Base-by-base conservation (phyloP, 2,113 vertebrate genomes). In the Grallaria varia region DNA sequence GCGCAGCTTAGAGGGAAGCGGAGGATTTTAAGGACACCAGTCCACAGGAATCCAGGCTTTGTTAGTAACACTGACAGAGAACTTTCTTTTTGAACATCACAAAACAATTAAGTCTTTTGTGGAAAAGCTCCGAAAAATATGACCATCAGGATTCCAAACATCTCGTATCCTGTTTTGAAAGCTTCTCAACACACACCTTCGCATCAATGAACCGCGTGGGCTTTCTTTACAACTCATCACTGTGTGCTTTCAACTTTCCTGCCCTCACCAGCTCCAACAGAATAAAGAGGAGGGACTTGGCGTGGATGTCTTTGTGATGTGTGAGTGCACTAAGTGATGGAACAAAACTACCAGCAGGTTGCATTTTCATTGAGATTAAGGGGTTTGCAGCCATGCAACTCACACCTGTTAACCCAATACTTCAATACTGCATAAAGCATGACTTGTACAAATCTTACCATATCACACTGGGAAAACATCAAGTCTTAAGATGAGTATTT, bases 11-110 rank as follows among this genome's bases (percentile, higher is more conserved):
- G 31, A 66, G 86, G 58, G 63, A 84, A 76, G 63, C 53, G 22
- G 50, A 89, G 90, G 50, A 87, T 63, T 92, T 87, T 78, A 87
- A 95, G 93, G 94, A 95, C 94, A 93, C 16, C 73, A 87, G 68
- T 84, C 76, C 89, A 44, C 76, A 92, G 83, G 89, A 93, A 93
- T 89, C 73, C 73, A 74, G 83, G 55, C 83, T 93, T 88, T 87
- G 72, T 44, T 40, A 92, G 28, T 2, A 66, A 30, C 35, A 13
- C 42, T 71, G 90, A 71, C 53, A 37, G 49, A 85, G 44, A 75
- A 60, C 40, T 69, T 85, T 49, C n/a, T 67, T 49, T 78, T 42
- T 60, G 56, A 76, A 92, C 22, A 2, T n/a, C 67, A 71, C 52
- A 60, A 42, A 85, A 62, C 71, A 67, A 80, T 47, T 39, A 31